A percentile compares a stretch with the other conserved stretches of the same genome.
These are phyloP conservation scores for Oedothorax gibbosus DNA, from an alignment of 1,140 invertebrate genomes.

Conservation along the genomic window DNA sequence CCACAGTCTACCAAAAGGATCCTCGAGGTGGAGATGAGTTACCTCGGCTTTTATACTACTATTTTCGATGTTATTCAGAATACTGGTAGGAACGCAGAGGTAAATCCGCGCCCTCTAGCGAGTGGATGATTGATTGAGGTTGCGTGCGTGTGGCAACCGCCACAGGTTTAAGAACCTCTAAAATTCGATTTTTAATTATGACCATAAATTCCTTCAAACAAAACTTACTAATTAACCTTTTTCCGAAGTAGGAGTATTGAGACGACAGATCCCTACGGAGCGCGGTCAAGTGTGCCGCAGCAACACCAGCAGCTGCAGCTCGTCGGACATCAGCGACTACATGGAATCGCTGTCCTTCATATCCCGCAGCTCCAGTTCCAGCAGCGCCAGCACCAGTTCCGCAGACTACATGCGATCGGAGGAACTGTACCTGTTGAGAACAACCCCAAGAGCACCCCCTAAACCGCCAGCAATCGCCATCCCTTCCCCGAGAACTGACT, in stretches of 20 bases:
- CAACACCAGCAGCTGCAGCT: slow-evolving; percentile 50
- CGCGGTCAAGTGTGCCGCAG: background rate
- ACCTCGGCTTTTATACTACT: too few species aligned
- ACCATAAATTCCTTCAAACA: too few species aligned
- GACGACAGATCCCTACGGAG: slow-evolving; percentile 20
- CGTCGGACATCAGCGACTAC: slow-evolving; percentile 50
- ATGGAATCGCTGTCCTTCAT: slow-evolving; percentile 47
- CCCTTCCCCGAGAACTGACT: slow-evolving; percentile 1
- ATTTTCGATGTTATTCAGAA: too few species aligned
- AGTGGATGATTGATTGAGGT: too few species aligned
- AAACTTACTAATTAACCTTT: background rate
- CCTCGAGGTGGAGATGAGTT: too few species aligned
- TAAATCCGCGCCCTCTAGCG: too few species aligned
- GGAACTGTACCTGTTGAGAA: slow-evolving; percentile 25
- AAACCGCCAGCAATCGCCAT: background rate
- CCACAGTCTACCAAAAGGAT: too few species aligned
- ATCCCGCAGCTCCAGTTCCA: slow-evolving; percentile 47
- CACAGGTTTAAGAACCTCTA: too few species aligned
- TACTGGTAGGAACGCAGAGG: too few species aligned
- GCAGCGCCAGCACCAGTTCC: slow-evolving; percentile 51
- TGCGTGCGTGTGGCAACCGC: too few species aligned
- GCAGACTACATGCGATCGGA: slow-evolving; percentile 51
- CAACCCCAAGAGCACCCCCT: slow-evolving; percentile 21
- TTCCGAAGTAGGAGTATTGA: slow-evolving; percentile 11
- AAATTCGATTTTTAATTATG: too few species aligned